Conservation (phyloP, 64 coral and sea anemone species). For the Pocillopora damicornis region DNA sequence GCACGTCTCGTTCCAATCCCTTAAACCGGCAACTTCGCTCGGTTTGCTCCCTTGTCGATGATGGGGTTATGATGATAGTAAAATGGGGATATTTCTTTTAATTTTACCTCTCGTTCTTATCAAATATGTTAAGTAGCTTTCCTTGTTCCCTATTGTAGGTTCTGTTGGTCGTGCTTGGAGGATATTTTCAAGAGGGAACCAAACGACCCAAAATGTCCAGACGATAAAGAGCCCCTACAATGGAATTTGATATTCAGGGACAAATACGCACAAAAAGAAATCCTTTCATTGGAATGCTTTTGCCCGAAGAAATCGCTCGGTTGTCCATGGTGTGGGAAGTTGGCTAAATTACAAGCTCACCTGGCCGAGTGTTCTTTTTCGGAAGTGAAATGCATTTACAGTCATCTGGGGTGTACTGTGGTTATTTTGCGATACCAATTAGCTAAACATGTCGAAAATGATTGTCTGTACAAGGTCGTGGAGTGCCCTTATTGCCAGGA, state of each 20-base stretch:
- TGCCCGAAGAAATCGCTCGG: conserved; percentile 56
- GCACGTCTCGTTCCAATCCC: too few relatives aligned
- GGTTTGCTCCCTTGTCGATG: too few relatives aligned
- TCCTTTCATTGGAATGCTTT: conserved; percentile 48
- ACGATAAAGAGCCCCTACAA: conserved; percentile 40
- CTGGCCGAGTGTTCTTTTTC: conserved; percentile 58
- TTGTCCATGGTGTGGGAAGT: conserved; percentile 57
- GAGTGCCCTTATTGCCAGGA: conserved; percentile 55
- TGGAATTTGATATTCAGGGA: conserved; percentile 49
- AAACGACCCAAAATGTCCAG: conserved; percentile 42
- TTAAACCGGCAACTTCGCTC: too few relatives aligned
- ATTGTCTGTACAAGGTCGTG: conserved; percentile 44
- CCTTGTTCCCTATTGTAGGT: conserved; percentile 35
- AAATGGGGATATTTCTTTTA: too few relatives aligned
- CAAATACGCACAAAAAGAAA: conserved; percentile 51
- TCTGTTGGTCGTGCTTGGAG: conserved; percentile 57
- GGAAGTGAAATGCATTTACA: conserved; percentile 57
- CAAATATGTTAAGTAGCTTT: background rate
- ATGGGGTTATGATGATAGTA: too few relatives aligned
- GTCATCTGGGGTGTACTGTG: conserved; percentile 35
- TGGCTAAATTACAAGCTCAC: conserved; percentile 25
- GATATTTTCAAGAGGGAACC: conserved; percentile 22
- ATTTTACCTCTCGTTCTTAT: too few relatives aligned
- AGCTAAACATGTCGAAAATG: conserved; percentile 69
- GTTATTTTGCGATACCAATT: conserved; percentile 44